These are phyloP conservation scores for Scolopax mira DNA, from an alignment of 2,113 vertebrate genomes.

Conservation along the genomic window DNA sequence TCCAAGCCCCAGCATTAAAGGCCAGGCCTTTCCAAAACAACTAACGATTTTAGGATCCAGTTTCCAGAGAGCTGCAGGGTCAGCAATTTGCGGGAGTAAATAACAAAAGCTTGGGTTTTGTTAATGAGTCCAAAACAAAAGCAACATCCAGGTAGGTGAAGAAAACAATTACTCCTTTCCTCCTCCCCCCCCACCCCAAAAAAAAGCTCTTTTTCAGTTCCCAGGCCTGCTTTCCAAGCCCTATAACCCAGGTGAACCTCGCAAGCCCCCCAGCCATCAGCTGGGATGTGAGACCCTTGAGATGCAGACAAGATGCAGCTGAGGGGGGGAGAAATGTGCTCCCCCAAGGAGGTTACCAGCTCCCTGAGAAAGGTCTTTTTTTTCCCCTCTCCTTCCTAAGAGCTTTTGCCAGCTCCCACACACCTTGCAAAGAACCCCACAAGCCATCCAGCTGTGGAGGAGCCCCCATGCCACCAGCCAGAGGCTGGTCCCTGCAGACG, in stretches of 20 bases:
- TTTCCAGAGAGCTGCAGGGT: neutral
- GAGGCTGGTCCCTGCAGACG: neutral
- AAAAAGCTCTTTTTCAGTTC: neutral
- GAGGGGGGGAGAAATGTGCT: neutral
- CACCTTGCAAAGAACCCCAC: neutral
- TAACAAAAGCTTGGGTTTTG: conserved; percentile 1
- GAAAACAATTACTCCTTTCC: neutral
- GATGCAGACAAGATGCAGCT: neutral
- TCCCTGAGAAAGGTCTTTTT: neutral
- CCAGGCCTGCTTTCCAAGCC: neutral
- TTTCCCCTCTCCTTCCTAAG: neutral
- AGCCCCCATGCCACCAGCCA: neutral
- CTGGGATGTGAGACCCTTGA: rapidly evolving
- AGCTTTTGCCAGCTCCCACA: neutral
- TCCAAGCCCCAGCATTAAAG: conserved; percentile 1
- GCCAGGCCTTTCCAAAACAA: conserved; percentile 22
- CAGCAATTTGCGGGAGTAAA: conserved; percentile 26
- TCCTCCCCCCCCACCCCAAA: neutral
- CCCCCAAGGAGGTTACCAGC: neutral
- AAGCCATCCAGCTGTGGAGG: neutral
- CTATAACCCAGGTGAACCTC: neutral
- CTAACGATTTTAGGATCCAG: conserved; percentile 10
- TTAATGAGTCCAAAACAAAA: conserved; percentile 27
- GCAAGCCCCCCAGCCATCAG: neutral
- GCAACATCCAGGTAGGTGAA: neutral